Base-by-base conservation (phyloP, 1,140 invertebrate genomes). In the Drosophila bipectinata region DNA sequence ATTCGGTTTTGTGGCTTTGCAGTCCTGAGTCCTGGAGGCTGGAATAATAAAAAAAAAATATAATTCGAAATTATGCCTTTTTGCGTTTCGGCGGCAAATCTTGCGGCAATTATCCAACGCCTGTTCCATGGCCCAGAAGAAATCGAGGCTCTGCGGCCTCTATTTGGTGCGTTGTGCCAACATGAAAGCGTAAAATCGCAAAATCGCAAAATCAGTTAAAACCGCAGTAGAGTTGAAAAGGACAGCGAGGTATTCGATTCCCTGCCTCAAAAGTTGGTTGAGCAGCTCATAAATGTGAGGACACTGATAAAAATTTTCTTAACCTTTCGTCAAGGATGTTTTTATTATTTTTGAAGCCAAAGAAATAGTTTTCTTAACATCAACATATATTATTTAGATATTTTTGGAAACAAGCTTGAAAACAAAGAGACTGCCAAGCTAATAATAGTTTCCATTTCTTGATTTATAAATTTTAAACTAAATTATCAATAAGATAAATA, bases 11-110 rank as follows among this genome's bases (percentile, higher is more conserved):
- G 66, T 8, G 66, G 63, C 56, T 44, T 15, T 59, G 58, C 59
- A 41, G 73, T 60, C 59, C 21, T 15, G 30, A 10, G 30, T 51
- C 30, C 54, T 57, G 61, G 18, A 57, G 58, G 81, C 61, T 64
- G 74, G 78, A 87, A 87, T 78, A 75, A 72, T 82, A 72, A 79
- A 79, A 83, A 79, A 83, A 18, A 73, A 79, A 79, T 79, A 83
- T 83, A 79, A 88, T 87, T 72, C 79, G 63, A 79, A 85, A 79
- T 88, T 82, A 88, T 88, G 79, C 72, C 87, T 76, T 76, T 68
- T 62, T 61, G 58, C 69, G 49, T 14, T 14, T 64, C 44, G 60
- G 66, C 64, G 21, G 2, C 71, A 88, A 88, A 82, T 88, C 79
- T 87, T 87, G 60, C 45, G 72, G 79, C 79, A 87, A 88, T 88